phyloP scores from a whole-genome alignment of 2,113 vertebrate species.

The Myotis brandtii region DNA sequence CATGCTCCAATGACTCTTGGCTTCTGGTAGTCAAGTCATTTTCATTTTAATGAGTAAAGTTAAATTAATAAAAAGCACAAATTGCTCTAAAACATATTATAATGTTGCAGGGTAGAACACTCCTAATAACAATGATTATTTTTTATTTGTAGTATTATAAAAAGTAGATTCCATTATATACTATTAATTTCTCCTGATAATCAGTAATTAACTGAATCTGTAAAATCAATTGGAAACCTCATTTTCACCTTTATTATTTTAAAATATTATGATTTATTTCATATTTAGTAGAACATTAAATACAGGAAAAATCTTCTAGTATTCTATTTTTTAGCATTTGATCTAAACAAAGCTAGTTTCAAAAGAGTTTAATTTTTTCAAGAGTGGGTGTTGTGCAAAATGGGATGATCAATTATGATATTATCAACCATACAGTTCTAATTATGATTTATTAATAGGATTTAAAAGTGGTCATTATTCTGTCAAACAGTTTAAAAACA shows the following conservation, averaged over 20 bases:
- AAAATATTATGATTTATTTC: background rate
- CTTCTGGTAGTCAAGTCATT: background rate
- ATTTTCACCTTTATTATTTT: background rate
- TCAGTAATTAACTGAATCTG: background rate
- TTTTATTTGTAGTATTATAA: background rate
- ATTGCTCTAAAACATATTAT: background rate
- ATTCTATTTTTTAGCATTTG: background rate
- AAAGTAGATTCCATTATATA: background rate
- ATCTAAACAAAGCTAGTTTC: background rate
- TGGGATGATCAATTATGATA: conserved; percentile 9
- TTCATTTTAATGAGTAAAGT: background rate
- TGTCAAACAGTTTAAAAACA: conserved; percentile 41
- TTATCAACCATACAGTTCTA: background rate
- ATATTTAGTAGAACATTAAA: background rate
- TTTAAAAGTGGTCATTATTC: background rate
- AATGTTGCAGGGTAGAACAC: background rate
- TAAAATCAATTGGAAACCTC: background rate
- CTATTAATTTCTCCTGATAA: conserved; percentile 4
- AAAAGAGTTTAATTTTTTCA: background rate
- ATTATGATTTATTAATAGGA: conserved; percentile 42
- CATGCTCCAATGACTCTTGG: background rate
- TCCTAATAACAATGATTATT: background rate
- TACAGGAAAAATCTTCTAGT: background rate
- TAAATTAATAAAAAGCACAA: conserved; percentile 6
- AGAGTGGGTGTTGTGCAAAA: background rate